Evolutionary conservation across 2,888 invertebrate genomes (phyloP).

Genomic region (Ectemnius lituratus): DNA sequence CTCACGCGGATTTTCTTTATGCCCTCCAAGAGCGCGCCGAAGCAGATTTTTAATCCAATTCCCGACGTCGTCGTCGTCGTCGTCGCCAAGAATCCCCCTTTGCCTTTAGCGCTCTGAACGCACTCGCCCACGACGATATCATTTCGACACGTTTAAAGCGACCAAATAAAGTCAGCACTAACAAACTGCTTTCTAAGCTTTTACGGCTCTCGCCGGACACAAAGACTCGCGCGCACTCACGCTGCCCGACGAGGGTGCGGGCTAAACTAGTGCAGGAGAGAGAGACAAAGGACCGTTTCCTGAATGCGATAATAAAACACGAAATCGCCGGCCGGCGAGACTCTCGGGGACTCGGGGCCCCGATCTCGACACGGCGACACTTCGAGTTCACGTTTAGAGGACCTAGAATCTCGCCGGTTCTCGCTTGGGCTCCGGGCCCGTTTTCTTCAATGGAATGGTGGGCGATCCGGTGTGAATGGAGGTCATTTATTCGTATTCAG

Average conservation of each 20-base stretch:
- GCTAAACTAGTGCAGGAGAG: constrained; percentile 13
- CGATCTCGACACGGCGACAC: neutral
- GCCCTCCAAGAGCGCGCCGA: constrained; percentile 13
- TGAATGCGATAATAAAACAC: constrained; percentile 52
- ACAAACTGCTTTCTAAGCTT: constrained; percentile 4
- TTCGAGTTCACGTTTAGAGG: neutral
- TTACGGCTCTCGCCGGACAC: neutral
- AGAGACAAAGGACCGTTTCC: constrained; percentile 50
- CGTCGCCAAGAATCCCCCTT: neutral
- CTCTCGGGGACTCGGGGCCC: too few relatives aligned
- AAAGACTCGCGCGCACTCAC: too few relatives aligned
- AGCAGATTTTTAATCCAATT: neutral
- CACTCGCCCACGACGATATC: constrained; percentile 5
- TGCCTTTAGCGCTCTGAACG: neutral
- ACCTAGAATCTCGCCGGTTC: constrained; percentile 4
- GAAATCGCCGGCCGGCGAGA: constrained; percentile 32
- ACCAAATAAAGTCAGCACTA: constrained; percentile 9
- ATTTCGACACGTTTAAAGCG: constrained; percentile 7
- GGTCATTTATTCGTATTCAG: constrained; percentile 75
- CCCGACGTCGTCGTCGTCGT: neutral
- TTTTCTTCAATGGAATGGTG: constrained; percentile 67
- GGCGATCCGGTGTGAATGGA: constrained; percentile 72
- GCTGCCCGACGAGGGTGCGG: neutral
- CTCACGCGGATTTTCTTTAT: constrained; percentile 10
- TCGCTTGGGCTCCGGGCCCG: constrained; percentile 52